phyloP scores from a whole-genome alignment of 2,113 vertebrate genomes.

The Puma concolor region DNA sequence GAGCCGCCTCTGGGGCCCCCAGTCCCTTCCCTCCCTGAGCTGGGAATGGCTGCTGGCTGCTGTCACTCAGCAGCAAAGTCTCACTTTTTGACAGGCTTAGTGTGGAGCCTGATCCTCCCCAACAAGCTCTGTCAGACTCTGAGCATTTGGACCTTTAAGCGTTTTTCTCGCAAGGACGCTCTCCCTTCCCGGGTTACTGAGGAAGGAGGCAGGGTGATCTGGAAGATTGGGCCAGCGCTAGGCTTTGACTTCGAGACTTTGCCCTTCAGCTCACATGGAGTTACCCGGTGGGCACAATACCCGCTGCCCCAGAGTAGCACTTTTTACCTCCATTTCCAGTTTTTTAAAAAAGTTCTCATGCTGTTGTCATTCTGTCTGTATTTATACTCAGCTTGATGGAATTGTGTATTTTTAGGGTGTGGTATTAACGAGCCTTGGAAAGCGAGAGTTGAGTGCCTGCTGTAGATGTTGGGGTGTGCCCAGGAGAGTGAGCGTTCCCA shows the following conservation, averaged over 20 bases:
- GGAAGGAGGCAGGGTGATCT: neutral
- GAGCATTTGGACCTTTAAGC: neutral
- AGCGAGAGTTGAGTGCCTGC: neutral
- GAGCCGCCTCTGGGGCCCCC: neutral
- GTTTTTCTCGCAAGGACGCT: neutral
- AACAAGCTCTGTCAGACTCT: neutral
- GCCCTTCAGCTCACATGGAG: neutral
- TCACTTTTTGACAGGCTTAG: neutral
- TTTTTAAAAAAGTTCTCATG: neutral
- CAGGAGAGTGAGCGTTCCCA: neutral
- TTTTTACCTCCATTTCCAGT: conserved; percentile 12
- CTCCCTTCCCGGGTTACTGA: neutral
- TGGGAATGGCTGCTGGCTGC: neutral
- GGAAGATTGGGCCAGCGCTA: neutral
- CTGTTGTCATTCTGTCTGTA: neutral
- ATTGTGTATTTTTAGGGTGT: neutral
- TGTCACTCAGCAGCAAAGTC: neutral
- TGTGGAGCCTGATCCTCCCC: neutral
- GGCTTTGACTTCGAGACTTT: neutral
- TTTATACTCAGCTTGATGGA: neutral
- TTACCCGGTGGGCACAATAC: neutral
- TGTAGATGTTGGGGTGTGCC: neutral
- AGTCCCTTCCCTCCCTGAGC: neutral
- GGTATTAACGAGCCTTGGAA: neutral
- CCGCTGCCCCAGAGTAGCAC: neutral